Evolutionary conservation across 2,113 vertebrate genomes (phyloP), one percentile per base, ranked within the genome.

Genomic region (Osmerus mordax): DNA sequence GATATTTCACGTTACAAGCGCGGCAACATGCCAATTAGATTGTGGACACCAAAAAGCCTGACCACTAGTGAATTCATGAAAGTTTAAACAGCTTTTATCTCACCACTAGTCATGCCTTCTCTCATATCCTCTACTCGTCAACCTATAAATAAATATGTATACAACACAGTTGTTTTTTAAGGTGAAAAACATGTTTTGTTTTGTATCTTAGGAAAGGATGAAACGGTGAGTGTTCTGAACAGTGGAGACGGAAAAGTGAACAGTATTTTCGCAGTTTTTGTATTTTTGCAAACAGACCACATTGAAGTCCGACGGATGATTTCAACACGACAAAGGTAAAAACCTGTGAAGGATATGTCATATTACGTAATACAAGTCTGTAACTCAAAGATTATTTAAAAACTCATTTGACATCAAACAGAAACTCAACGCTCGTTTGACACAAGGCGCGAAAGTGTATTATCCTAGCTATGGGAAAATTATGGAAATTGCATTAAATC

Each of bases 21-120:
- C 71, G 36, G 84, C 82, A 85, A 87, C 84, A 78, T 88, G 85
- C 87, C 90, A 92, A 91, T 91, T 91, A 89, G 72, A 81, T 67
- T 75, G 72, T 15, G 82, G 78, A 64, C 78, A 83, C 78, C 47
- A 76, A 83, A 87, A 87, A 87, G 81, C 74, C 64, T 75, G 85
- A 84, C 82, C 75, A 72, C 78, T 82, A 78, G 86, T 81, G 85
- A 90, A 90, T 89, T 87, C 86, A 90, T 87, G 80, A 90, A 88
- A 86, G 83, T 79, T 78, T 87, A 87, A 91, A 84, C 76, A 88
- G 72, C 59, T 75, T 69, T 80, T 74, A 71, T 23, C 23, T 87
- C 77, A 83, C 79, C 54, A 71, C 51, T 68, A 71, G 67, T 59
- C 14, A 63, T 36, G 80, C 77, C 65, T 82, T 70, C 47, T 9